Percentiles rank a stretch among this genome's conserved stretches.
Evolutionary conservation across 2,888 invertebrate genomes (phyloP).

Genomic region (Hyles lineata): DNA sequence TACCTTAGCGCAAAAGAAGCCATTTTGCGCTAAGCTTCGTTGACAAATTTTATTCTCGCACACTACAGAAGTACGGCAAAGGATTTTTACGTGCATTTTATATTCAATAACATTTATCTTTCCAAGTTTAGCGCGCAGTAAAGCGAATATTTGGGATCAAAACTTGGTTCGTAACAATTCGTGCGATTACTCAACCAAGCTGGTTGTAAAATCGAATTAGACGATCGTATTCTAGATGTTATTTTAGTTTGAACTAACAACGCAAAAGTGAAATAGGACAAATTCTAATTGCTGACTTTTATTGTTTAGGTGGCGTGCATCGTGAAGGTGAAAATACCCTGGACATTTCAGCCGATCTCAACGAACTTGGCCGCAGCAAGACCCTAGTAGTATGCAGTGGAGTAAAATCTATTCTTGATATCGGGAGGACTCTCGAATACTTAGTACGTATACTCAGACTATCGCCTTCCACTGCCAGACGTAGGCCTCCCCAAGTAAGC

Average conservation of each 20-base stretch:
- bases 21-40: conserved; percentile 10
- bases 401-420: conserved; percentile 98
- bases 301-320: conserved; percentile 94
- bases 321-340: conserved; percentile 93
- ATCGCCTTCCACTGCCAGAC: too few relatives aligned
- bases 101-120: conserved; percentile 18
- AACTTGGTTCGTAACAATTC: background rate
- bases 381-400: conserved; percentile 98
- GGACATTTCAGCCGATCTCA: conserved; percentile 97
- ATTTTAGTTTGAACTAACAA: background rate
- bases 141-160: background rate
- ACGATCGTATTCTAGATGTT: background rate
- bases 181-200: background rate
- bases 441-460: conserved; percentile 83
- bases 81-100: conserved; percentile 6
- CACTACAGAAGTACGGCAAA: background rate
- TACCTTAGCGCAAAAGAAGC: conserved; percentile 10
- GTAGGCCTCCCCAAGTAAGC: too few relatives aligned
- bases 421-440: conserved; percentile 96
- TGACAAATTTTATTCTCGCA: conserved; percentile 7
- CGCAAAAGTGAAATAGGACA: background rate
- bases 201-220: background rate
- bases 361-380: conserved; percentile 93
- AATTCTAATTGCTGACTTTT: background rate
- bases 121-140: conserved; percentile 1